These are phyloP conservation scores for Latrodectus hesperus DNA, from an alignment of 2,888 invertebrate species.

Conservation along the genomic window DNA sequence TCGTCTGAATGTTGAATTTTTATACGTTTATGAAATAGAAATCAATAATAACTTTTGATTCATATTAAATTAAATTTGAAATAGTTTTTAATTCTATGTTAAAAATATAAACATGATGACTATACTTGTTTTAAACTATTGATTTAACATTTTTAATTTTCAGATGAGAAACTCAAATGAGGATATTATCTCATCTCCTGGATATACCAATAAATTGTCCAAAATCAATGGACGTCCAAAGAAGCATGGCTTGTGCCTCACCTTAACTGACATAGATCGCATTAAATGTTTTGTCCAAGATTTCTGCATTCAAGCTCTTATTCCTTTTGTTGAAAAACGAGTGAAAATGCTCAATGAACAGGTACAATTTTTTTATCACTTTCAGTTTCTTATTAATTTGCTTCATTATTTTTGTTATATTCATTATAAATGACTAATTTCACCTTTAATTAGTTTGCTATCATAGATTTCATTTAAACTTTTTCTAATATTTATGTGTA, in stretches of 20 bases:
- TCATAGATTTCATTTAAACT: no score
- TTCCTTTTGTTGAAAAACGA: conserved; percentile 94
- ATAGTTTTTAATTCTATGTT: no score
- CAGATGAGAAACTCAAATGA: conserved; percentile 34
- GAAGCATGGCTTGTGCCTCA: conserved; percentile 80
- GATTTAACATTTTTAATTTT: conserved; percentile 11
- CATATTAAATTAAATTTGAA: no score
- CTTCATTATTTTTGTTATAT: no score
- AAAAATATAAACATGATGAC: no score
- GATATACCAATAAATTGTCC: conserved; percentile 36
- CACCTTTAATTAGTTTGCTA: no score
- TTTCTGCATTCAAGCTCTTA: conserved; percentile 87
- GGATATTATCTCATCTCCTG: conserved; percentile 29
- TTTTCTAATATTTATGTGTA: no score
- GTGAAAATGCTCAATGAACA: conserved; percentile 86
- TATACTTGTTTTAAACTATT: neutral
- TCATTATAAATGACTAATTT: no score
- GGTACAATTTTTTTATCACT: conserved; percentile 75
- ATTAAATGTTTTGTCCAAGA: conserved; percentile 89
- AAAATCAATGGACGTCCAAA: conserved; percentile 45
- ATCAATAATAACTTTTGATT: no score
- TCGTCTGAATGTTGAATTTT: no score
- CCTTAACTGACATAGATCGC: conserved; percentile 88
- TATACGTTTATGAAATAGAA: no score
- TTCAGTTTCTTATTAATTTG: no score